Percentiles rank a stretch among this genome's conserved stretches.
phyloP scores from a whole-genome alignment of 2,113 vertebrate species.

The Rhynchomys soricoides region DNA sequence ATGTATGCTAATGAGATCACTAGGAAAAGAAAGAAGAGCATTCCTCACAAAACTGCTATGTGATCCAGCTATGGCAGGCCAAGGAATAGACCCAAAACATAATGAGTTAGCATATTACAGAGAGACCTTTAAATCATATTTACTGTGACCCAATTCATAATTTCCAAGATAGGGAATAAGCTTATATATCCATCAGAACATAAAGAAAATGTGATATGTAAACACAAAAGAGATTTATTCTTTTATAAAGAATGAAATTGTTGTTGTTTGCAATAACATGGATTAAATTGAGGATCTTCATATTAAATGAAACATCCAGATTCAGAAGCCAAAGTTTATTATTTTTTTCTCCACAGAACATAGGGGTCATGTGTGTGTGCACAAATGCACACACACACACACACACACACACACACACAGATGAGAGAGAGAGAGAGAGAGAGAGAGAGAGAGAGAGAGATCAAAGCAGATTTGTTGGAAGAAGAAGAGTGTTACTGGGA shows the following conservation, averaged over 20 bases:
- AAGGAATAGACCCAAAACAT: too few species aligned
- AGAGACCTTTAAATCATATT: neutral
- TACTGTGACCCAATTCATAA: neutral
- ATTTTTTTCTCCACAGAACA: neutral
- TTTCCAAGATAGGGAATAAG: neutral
- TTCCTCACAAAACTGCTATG: neutral
- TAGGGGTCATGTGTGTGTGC: fast-evolving
- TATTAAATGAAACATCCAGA: neutral
- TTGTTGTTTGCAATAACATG: neutral
- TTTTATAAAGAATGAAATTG: neutral
- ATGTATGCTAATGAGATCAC: neutral
- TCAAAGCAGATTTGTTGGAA: neutral
- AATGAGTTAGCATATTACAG: neutral
- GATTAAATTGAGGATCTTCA: neutral
- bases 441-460: too few species aligned
- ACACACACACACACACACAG: neutral
- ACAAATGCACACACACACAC: neutral
- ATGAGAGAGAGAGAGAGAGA: neutral
- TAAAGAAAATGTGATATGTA: neutral
- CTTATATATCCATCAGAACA: neutral
- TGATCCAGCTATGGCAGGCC: neutral
- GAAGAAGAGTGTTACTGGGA: neutral
- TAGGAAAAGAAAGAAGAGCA: neutral
- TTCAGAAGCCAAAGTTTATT: neutral
- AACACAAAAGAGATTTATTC: neutral